A percentile compares a stretch with the other conserved stretches of the same genome.
These are phyloP conservation scores for Isoperla grammatica DNA, from an alignment of 2,888 invertebrate genomes.

Conservation along the genomic window DNA sequence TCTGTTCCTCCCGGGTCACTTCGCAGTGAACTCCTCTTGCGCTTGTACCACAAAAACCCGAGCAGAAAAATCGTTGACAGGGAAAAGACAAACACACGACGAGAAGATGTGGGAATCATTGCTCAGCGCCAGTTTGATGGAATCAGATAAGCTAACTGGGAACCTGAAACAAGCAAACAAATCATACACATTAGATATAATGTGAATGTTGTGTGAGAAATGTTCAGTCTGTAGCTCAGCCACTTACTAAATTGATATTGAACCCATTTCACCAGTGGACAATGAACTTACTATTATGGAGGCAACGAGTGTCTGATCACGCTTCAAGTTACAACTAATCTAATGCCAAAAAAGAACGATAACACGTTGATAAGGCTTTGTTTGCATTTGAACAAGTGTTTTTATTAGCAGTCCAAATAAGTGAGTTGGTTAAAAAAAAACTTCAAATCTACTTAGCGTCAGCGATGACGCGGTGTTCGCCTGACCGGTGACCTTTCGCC, in stretches of 20 bases:
- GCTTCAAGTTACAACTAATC: too few relatives aligned
- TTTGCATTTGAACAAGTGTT: too few relatives aligned
- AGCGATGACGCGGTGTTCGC: background rate
- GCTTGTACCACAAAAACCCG: constrained; percentile 78
- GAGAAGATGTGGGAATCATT: constrained; percentile 65
- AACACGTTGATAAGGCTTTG: too few relatives aligned
- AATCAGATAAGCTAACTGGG: constrained; percentile 40
- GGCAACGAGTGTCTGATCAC: too few relatives aligned
- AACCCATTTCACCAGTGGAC: too few relatives aligned
- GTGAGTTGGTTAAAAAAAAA: too few relatives aligned
- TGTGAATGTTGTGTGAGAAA: too few relatives aligned
- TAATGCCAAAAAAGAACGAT: too few relatives aligned
- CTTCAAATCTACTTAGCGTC: background rate
- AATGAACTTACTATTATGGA: too few relatives aligned
- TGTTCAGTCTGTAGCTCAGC: too few relatives aligned
- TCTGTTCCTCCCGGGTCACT: constrained; percentile 63
- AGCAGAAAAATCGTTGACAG: constrained; percentile 72
- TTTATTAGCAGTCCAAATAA: too few relatives aligned
- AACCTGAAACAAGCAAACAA: constrained; percentile 28
- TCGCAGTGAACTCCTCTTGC: constrained; percentile 66
- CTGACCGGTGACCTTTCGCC: constrained; percentile 3
- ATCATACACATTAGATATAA: background rate
- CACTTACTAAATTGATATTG: too few relatives aligned
- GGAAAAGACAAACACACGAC: constrained; percentile 71
- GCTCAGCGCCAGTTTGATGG: constrained; percentile 64